Evolutionary conservation across 2,888 invertebrate genomes (phyloP), one percentile per base, ranked within the genome.

Genomic region (Aproaerema taeniolella): DNA sequence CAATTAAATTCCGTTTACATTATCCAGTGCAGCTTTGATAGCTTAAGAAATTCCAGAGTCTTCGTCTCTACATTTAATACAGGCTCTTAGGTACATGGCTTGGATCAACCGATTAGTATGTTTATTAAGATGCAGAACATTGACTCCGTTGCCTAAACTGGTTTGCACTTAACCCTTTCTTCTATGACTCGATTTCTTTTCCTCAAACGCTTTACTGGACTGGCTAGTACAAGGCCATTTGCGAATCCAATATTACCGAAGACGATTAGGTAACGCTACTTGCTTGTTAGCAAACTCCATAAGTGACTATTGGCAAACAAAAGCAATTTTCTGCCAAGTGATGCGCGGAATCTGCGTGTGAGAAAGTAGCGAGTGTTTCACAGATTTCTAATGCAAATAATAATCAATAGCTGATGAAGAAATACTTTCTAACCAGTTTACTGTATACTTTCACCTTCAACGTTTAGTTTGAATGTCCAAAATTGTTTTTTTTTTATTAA

Each of bases 371-470:
- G 59, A 61, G 60, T 65, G 61, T 65, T 71, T 72, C 69, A 67
- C 72, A 74, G 72, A 73, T 85, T 82, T 85, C 81, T 80, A 74
- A 78, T 74, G 73, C 70, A 75, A 82, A 85, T 73, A 43, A 14
- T 39, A 16, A 78, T 75, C 75, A 69, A 78, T 73, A 74, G 68
- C 62, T 64, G 53, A 58, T 56, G 61, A 65, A 72, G 67, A 73
- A 67, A 77, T 75, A 75, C 80, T 83, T 83, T 83, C 85, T 75
- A 82, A 75, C 73, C 56, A 56, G 76, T 53, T 66, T 31, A 4
- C 15, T 26, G 5, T 37, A 2, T 43, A 66, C 82, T 83, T 85
- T 83, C 83, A 67, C 80, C 59, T 45, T 60, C 59, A 58, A 61
- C 60, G 53, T 62, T 26, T n/a, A n/a, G n/a, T 26, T n/a, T 3